Base-by-base conservation (phyloP, 2,113 vertebrate genomes). In the Psophia crepitans region DNA sequence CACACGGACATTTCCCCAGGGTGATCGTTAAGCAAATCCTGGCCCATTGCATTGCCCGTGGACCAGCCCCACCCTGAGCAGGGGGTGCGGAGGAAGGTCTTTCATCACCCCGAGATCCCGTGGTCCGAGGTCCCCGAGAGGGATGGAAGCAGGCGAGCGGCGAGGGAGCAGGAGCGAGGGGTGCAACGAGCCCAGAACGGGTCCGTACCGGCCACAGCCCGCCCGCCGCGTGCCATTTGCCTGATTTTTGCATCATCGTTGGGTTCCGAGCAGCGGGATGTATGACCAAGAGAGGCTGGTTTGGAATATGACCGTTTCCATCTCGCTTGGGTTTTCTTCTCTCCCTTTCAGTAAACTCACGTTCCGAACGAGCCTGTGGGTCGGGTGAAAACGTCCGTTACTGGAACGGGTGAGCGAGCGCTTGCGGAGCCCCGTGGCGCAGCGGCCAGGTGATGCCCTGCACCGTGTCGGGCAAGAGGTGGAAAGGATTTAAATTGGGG, bases 241-340 rank as follows among this genome's bases (percentile, higher is more conserved):
- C 27, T 21, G 2, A 2, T 6, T 37, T 12, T 5, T 1, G 27
- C 35, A 1, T 3, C 35, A 3, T 4, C 20, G 20, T 4, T 5
- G 35, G 35, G 49, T 30, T 6, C 49, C 2, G 35, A 17, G 69
- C n/a, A 12, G 68, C 46, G 11, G 46, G 49, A 71, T 7, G 5
- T 3, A 3, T 14, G 19, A 33, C 19, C 27, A 1, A 6, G 20
- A 16, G 14, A 9, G 35, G 27, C 7, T 9, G 4, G 49, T 17
- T 23, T 24, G 49, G 37, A 7, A 18, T 6, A 7, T 4, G 28
- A 7, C 7, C 6, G 12, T 23, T 5, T 23, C 48, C 48, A 6
- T 16, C 69, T 32, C 49, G 35, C 46, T 17, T 4, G 20, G 49
- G 48, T 22, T 48, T 21, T 22, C 46, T 22, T 22, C n/a, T 22